Evolutionary conservation across 2,113 vertebrate genomes (phyloP).

Genomic region (Mugil cephalus): DNA sequence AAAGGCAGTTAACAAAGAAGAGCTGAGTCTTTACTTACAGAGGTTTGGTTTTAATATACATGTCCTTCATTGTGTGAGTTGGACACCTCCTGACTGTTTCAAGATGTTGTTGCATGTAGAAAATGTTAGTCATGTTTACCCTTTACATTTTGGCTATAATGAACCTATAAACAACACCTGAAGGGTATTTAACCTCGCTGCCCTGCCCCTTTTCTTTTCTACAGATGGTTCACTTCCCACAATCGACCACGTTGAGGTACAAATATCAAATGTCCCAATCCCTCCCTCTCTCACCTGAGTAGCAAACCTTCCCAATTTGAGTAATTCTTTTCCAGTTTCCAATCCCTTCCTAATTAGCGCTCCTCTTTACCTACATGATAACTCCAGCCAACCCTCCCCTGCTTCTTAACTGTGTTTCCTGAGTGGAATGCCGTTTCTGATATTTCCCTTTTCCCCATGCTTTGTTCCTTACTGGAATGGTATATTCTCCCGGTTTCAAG

Average conservation of each 20-base stretch:
- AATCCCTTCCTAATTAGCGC: constrained; percentile 69
- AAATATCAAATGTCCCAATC: constrained; percentile 81
- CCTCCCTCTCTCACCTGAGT: constrained; percentile 79
- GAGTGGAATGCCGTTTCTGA: constrained; percentile 80
- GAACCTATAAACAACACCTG: constrained; percentile 50
- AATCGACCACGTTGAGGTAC: constrained; percentile 86
- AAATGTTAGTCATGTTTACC: too few species aligned
- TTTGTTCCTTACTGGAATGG: constrained; percentile 80
- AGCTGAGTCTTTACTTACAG: not conserved
- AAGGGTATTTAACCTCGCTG: constrained; percentile 82
- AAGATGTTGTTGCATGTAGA: constrained; percentile 21
- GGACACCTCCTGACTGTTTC: constrained; percentile 11
- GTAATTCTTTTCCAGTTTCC: constrained; percentile 78
- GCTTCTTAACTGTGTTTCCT: constrained; percentile 81
- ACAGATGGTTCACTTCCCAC: constrained; percentile 86
- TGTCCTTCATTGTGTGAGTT: not conserved
- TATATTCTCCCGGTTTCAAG: constrained; percentile 73
- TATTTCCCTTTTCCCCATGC: constrained; percentile 67
- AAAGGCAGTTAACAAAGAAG: constrained; percentile 4
- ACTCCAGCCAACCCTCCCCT: constrained; percentile 71
- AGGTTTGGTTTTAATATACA: constrained; percentile 17
- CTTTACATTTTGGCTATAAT: constrained; percentile 37
- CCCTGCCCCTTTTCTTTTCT: constrained; percentile 85
- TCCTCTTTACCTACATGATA: constrained; percentile 72
- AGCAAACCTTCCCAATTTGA: constrained; percentile 80